Conservation (phyloP, 2,888 invertebrate genomes). For the Apamea epomidion region DNA sequence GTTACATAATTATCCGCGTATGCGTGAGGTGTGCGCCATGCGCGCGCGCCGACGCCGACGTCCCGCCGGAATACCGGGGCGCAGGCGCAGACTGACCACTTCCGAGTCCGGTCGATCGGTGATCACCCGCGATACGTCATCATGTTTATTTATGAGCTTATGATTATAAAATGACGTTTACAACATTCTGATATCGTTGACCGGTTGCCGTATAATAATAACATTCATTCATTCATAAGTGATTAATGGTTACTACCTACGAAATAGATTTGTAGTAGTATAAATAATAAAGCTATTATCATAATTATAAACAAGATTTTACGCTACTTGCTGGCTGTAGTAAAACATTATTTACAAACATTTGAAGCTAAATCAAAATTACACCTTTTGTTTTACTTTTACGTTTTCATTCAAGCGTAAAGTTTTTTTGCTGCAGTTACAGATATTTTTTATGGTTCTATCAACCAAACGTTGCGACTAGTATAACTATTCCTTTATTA, state of each 20-base stretch:
- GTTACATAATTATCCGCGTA: slow-evolving; percentile 86
- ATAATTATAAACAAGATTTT: slow-evolving; percentile 90
- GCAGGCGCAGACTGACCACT: slow-evolving; percentile 67
- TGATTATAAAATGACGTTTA: slow-evolving; percentile 90
- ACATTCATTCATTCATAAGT: slow-evolving; percentile 88
- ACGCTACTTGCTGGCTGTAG: slow-evolving; percentile 85
- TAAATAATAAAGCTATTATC: slow-evolving; percentile 86
- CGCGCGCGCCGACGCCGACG: slow-evolving; percentile 75
- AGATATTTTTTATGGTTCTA: slow-evolving; percentile 44
- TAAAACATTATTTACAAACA: slow-evolving; percentile 84
- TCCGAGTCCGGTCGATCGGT: slow-evolving; percentile 71
- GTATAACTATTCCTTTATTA: slow-evolving; percentile 10
- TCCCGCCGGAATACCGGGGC: slow-evolving; percentile 40
- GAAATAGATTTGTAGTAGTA: slow-evolving; percentile 87
- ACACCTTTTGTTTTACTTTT: slow-evolving; percentile 61
- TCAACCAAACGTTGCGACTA: slow-evolving; percentile 13
- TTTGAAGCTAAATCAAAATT: slow-evolving; percentile 69
- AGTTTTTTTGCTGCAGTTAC: slow-evolving; percentile 43
- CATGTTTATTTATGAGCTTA: slow-evolving; percentile 89
- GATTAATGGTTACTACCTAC: slow-evolving; percentile 88
- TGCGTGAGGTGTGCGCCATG: slow-evolving; percentile 75
- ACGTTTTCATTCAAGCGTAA: slow-evolving; percentile 48
- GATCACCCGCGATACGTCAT: slow-evolving; percentile 84
- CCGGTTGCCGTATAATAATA: slow-evolving; percentile 87
- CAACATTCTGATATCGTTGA: slow-evolving; percentile 88